Percentiles rank a stretch among this genome's conserved stretches.
Evolutionary conservation across 2,797 vertebrate genomes (phyloP).

Genomic region (Masticophis lateralis): DNA sequence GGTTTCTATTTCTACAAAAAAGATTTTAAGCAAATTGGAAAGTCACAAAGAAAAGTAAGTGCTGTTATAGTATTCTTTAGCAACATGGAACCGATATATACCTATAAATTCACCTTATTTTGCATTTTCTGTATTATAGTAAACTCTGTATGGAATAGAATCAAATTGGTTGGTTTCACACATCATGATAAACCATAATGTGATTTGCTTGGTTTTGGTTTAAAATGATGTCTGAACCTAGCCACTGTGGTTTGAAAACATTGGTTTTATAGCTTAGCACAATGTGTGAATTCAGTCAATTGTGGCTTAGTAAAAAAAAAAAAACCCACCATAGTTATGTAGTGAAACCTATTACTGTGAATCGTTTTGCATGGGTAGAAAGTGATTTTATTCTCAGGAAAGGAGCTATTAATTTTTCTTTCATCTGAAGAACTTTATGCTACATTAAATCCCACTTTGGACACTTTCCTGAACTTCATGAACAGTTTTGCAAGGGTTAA

Average conservation of each 20-base stretch:
- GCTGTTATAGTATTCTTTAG: conserved; percentile 30
- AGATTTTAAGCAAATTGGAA: conserved; percentile 61
- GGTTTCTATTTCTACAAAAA: conserved; percentile 68
- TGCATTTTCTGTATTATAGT: conserved; percentile 68
- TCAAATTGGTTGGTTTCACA: neutral
- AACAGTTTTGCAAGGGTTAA: neutral
- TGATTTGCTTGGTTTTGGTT: neutral
- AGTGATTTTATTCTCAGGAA: neutral
- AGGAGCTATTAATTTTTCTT: neutral
- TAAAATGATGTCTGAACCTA: neutral
- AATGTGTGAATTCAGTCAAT: neutral
- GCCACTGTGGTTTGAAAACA: neutral
- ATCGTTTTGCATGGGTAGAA: neutral
- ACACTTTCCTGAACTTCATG: neutral
- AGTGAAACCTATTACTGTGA: neutral
- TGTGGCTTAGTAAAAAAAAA: neutral
- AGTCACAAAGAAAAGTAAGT: conserved; percentile 64
- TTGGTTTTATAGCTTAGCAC: neutral
- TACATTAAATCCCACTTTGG: neutral
- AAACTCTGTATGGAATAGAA: conserved; percentile 54
- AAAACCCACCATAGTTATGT: neutral
- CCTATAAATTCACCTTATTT: conserved; percentile 43
- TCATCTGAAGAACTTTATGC: neutral
- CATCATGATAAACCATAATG: neutral
- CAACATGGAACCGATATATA: neutral